Evolutionary conservation across 2,113 vertebrate genomes (phyloP).

Genomic region (Brachypodius melanocephalos): DNA sequence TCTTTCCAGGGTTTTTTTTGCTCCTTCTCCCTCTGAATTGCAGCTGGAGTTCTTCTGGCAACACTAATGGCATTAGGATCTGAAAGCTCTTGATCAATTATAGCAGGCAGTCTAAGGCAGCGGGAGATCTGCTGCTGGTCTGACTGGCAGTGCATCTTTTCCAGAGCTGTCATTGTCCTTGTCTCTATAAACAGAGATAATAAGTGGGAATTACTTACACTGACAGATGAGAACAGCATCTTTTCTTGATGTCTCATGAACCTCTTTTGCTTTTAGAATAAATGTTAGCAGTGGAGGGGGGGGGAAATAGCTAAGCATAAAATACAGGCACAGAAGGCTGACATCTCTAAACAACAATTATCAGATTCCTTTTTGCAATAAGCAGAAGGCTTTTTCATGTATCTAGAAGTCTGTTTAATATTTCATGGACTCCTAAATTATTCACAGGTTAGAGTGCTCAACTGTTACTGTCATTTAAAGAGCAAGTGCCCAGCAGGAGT

Average conservation of each 20-base stretch:
- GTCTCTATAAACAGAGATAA: not conserved
- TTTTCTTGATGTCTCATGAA: not conserved
- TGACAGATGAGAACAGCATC: not conserved
- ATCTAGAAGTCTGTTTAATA: constrained; percentile 64
- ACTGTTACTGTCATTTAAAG: constrained; percentile 63
- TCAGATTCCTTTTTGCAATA: constrained; percentile 11
- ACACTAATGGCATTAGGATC: not conserved
- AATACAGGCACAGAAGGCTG: not conserved
- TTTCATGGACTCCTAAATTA: constrained; percentile 72
- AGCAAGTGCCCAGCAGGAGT: constrained; percentile 41
- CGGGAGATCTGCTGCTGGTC: not conserved
- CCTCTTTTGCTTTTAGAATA: not conserved
- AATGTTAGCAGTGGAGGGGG: not conserved
- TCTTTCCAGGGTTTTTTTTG: not conserved
- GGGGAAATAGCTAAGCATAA: not conserved
- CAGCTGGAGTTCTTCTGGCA: not conserved
- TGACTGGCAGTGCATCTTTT: not conserved
- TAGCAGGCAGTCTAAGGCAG: not conserved
- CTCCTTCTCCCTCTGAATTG: not conserved
- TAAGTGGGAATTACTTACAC: not conserved
- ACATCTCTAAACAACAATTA: constrained; percentile 28
- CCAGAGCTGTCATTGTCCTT: not conserved
- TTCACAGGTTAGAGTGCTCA: constrained; percentile 61
- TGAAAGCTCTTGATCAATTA: not conserved
- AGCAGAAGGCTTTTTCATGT: not conserved